Evolutionary conservation across 2,797 vertebrate genomes (phyloP).

Genomic region (Antennarius maculatus): DNA sequence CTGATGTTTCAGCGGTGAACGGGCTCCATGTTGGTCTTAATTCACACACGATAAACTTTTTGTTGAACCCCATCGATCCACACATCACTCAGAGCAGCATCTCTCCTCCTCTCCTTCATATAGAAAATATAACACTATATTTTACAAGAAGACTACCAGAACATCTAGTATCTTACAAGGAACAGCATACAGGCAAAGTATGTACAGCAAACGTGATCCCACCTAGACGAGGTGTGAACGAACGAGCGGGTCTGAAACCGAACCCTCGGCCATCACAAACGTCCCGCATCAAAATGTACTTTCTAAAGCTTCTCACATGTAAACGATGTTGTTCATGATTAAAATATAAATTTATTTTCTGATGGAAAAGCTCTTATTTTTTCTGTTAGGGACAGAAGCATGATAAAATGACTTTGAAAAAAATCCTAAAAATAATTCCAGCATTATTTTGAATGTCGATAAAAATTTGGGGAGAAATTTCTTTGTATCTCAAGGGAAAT

Average conservation of each 20-base stretch:
- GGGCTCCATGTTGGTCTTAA: constrained; percentile 14
- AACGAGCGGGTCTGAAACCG: constrained; percentile 8
- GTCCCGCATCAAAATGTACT: background rate
- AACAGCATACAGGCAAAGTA: constrained; percentile 60
- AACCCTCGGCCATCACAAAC: constrained; percentile 16
- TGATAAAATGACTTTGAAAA: too few species aligned
- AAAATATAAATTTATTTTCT: too few species aligned
- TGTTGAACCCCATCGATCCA: constrained; percentile 18
- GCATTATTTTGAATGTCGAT: too few species aligned
- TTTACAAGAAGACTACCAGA: constrained; percentile 75
- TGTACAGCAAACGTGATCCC: constrained; percentile 61
- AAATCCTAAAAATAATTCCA: too few species aligned
- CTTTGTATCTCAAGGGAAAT: too few species aligned
- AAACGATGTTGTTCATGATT: too few species aligned
- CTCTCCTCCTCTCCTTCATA: constrained; percentile 70
- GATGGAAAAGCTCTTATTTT: too few species aligned
- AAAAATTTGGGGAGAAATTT: too few species aligned
- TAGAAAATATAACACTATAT: constrained; percentile 81
- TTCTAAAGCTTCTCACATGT: too few species aligned
- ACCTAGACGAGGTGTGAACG: constrained; percentile 8
- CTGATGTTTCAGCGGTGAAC: constrained; percentile 14
- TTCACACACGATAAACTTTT: constrained; percentile 14
- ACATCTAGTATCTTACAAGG: constrained; percentile 76
- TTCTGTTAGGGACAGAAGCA: too few species aligned
- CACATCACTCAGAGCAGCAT: constrained; percentile 62